phyloP scores from a whole-genome alignment of 2,113 vertebrate species.

The Pelmatolapia mariae region DNA sequence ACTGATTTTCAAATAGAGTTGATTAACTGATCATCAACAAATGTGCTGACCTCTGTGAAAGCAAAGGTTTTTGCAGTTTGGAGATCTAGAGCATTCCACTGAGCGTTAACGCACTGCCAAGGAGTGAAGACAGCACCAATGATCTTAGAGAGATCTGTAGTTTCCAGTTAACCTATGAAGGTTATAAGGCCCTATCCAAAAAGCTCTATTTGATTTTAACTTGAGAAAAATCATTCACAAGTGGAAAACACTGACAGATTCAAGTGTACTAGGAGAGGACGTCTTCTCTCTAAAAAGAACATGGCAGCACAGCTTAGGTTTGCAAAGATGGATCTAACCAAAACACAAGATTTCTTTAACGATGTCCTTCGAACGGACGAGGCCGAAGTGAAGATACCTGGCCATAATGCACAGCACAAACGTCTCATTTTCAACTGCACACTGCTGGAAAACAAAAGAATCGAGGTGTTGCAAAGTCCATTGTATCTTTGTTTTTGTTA shows the following conservation, averaged over 20 bases:
- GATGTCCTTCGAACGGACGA: background rate
- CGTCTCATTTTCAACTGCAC: background rate
- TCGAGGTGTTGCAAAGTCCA: background rate
- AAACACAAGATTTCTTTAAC: background rate
- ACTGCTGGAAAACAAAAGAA: background rate
- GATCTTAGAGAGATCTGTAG: background rate
- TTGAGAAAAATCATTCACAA: background rate
- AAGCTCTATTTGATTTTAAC: background rate
- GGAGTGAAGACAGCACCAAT: background rate
- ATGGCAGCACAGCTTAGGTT: background rate
- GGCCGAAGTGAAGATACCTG: background rate
- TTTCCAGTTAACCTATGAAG: background rate
- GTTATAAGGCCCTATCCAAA: background rate
- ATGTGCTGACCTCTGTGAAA: background rate
- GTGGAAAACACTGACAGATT: background rate
- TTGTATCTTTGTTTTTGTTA: background rate
- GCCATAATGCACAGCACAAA: background rate
- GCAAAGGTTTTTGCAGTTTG: background rate
- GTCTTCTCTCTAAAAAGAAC: background rate
- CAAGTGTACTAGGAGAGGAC: background rate
- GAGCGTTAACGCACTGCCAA: accelerated
- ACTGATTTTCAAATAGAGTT: background rate
- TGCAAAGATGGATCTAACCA: background rate
- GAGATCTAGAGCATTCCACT: background rate
- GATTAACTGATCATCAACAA: background rate